Evolutionary conservation across 1,140 invertebrate species (phyloP).

Genomic region (Apolygus lucorum): DNA sequence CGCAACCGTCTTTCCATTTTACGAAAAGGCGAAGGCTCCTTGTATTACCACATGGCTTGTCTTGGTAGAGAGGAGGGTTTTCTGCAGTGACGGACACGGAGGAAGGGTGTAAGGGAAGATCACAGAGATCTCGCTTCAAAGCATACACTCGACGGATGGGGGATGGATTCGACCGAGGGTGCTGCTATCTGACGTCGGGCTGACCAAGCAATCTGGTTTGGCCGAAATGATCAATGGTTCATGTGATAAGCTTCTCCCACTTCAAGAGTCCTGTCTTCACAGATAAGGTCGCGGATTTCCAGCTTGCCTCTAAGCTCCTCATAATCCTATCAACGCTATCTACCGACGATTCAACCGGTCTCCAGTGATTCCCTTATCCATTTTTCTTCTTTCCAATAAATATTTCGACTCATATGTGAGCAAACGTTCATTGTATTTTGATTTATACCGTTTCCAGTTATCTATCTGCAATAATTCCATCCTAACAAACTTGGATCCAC

Average conservation of each 20-base stretch:
- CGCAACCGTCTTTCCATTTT: neutral
- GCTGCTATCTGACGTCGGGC: neutral
- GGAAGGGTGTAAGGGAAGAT: neutral
- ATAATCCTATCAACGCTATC: neutral
- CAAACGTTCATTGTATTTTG: too few relatives aligned
- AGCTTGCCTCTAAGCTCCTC: neutral
- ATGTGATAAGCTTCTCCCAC: conserved; percentile 5
- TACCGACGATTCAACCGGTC: neutral
- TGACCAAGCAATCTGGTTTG: neutral
- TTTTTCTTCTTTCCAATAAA: too few relatives aligned
- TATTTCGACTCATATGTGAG: too few relatives aligned
- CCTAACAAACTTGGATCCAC: too few relatives aligned
- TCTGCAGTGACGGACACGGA: neutral
- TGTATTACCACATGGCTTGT: conserved; percentile 7
- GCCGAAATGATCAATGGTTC: conserved; percentile 13
- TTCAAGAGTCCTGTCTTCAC: neutral
- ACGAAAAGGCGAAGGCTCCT: conserved; percentile 8
- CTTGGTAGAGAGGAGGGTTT: neutral
- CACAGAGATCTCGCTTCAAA: neutral
- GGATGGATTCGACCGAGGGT: neutral
- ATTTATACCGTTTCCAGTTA: too few relatives aligned
- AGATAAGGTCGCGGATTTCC: neutral
- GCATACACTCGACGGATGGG: too few relatives aligned
- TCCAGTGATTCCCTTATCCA: too few relatives aligned
- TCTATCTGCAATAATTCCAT: too few relatives aligned